phyloP scores from a whole-genome alignment of 2,797 vertebrate genomes.

The Sylvilagus floridanus region DNA sequence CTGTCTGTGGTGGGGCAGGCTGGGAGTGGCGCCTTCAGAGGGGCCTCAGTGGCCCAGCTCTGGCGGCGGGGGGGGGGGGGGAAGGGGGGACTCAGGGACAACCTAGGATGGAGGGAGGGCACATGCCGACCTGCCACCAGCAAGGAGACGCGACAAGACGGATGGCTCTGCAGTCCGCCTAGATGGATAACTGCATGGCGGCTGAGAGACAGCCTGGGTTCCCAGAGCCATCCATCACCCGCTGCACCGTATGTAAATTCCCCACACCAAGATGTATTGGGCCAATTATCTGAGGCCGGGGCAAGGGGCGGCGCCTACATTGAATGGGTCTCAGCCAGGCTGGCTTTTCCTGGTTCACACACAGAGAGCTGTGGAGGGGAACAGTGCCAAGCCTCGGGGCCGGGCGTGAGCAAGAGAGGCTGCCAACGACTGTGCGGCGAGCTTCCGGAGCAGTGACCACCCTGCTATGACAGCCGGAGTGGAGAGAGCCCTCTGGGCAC shows the following conservation, averaged over 20 bases:
- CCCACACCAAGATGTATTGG: constrained; percentile 84
- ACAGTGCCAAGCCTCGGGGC: constrained; percentile 73
- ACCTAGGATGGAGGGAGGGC: constrained; percentile 57
- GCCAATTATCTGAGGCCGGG: constrained; percentile 86
- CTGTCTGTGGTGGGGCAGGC: neutral
- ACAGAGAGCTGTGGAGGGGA: constrained; percentile 80
- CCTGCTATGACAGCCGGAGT: neutral
- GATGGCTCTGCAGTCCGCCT: constrained; percentile 17
- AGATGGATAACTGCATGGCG: constrained; percentile 72
- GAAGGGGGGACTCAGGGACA: neutral
- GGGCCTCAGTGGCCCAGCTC: neutral
- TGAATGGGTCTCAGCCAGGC: constrained; percentile 73
- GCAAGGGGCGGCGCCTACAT: constrained; percentile 73
- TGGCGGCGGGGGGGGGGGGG: neutral
- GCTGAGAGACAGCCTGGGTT: constrained; percentile 69
- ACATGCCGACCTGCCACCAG: constrained; percentile 10
- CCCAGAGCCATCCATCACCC: constrained; percentile 80
- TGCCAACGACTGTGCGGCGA: constrained; percentile 77
- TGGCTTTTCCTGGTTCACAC: constrained; percentile 80
- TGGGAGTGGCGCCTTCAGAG: neutral
- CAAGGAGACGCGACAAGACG: constrained; percentile 75
- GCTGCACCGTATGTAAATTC: constrained; percentile 82
- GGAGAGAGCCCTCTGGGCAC: neutral
- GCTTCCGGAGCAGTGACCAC: neutral
- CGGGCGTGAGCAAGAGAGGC: constrained; percentile 72